Percentiles rank a stretch among this genome's conserved stretches.
Conservation (phyloP, 2,113 vertebrate species). For the Solenodon paradoxus region DNA sequence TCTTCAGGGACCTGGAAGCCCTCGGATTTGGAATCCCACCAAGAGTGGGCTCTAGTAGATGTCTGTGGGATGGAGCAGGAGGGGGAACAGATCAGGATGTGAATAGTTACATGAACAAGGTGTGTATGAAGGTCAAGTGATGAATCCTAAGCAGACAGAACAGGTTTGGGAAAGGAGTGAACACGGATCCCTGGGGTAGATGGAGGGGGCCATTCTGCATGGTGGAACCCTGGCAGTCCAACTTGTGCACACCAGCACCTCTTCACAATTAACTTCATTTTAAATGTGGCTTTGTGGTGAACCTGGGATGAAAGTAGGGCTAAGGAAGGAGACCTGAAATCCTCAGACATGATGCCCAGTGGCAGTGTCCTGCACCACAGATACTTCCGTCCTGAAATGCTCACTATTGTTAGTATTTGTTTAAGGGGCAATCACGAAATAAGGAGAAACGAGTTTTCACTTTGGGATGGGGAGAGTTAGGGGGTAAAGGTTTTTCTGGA, state of each 20-base stretch:
- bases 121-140: neutral
- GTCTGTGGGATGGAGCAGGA: neutral
- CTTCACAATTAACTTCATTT: too few relatives aligned
- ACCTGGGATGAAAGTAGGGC: neutral
- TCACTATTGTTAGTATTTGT: neutral
- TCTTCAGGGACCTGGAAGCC: neutral
- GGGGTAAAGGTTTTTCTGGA: neutral
- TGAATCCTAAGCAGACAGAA: neutral
- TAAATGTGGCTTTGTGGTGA: neutral
- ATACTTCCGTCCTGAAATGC: neutral
- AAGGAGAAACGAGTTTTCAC: constrained; percentile 22
- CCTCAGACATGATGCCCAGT: neutral
- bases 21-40: neutral
- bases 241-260: neutral
- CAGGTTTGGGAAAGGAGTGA: neutral
- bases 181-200: neutral
- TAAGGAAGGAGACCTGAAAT: neutral
- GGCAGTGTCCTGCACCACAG: neutral
- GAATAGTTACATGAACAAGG: neutral
- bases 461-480: neutral
- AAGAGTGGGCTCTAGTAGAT: neutral
- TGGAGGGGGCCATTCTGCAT: neutral
- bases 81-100: neutral
- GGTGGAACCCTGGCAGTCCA: neutral
- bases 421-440: neutral